Evolutionary conservation across 2,113 vertebrate species (phyloP), one percentile per base, ranked within the genome.

Genomic region (Ptilonorhynchus violaceus): DNA sequence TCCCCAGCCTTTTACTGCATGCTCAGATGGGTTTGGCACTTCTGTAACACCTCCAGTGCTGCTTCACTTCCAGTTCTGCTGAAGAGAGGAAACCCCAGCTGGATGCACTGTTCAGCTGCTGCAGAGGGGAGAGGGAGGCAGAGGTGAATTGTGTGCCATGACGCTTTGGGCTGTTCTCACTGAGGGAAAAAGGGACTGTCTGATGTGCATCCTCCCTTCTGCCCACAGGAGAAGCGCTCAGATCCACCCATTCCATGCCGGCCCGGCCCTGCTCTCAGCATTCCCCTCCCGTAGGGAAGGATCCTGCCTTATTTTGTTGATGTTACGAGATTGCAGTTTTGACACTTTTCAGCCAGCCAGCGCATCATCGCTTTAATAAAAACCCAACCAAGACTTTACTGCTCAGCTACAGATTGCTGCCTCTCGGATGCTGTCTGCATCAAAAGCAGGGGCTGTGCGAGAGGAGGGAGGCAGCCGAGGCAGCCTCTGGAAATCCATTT

Each of bases 261-360:
- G 44, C 94, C 92, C 75, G 2, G 14, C 41, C 64, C 17, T 35
- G 78, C 86, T 84, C 77, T 86, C 93, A 88, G 93, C 56, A 47
- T 37, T 92, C 89, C 58, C 37, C 66, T 66, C 82, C 80, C 10
- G 4, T 9, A 33, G 82, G 87, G 68, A 77, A 75, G 72, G 72
- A 70, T 83, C 86, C 72, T 81, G 88, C 70, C 80, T 88, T 15
- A 16, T 73, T 93, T 68, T 91, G 91, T 84, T 91, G 92, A 91
- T 94, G 92, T n/a, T 90, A 56, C 69, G 56, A 80, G 94, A 94
- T 83, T 92, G 92, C 89, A 94, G 92, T 77, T 97, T 84, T 95
- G 95, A 97, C 96, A 93, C 95, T 96, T 95, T 67, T 70, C 93
- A 97, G 83, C 58, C 91, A 93, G 93, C 78, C 88, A 91, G 96